Base-by-base conservation (phyloP, 2,113 vertebrate species). In the Chinchilla lanigera region DNA sequence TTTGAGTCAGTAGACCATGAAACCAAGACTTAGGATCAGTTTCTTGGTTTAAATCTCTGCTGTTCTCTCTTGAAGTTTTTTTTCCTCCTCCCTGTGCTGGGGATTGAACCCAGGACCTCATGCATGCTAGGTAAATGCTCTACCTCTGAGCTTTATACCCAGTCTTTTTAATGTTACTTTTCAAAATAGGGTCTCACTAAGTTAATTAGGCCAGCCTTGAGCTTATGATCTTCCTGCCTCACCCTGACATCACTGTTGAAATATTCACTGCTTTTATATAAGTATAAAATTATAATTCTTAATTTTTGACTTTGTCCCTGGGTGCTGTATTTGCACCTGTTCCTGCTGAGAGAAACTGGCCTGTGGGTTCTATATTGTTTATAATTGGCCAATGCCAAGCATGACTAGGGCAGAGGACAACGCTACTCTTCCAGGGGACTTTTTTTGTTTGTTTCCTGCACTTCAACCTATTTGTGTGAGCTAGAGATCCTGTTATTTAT, bases 371-470 rank as follows among this genome's bases (percentile, higher is more conserved):
- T 56, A 1, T 41, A 22, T 38, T 82, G 30, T 56, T 52, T 69
- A 7, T 22, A 35, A 2, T 0, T 22, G 83, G 30, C 1, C 1
- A 5, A 14, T 35, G 30, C 10, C 35, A 16, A 50, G 30, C 16
- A 5, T 0, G 14, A 54, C 6, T 50, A 14, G 47, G 77, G 6
- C 24, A 52, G 44, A 58, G 19, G 19, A 41, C 63, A 71, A 41
- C 30, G 38, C 22, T 17, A 13, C 30, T 71, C 63, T 35, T 77
- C 93, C 19, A 14, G 24, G 30, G 44, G 52, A 44, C 73, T n/a
- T 85, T 33, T n/a, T 63, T 28, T n/a, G 3, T n/a, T 41, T 30
- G 26, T 20, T 38, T 28, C 1, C 11, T 33, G 50, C 14, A 44
- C 11, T 30, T 13, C 38, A 30, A 33, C 47, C 38, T 58, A 20